These are phyloP conservation scores for Upupa epops DNA, from an alignment of 2,113 vertebrate genomes.

Conservation along the genomic window DNA sequence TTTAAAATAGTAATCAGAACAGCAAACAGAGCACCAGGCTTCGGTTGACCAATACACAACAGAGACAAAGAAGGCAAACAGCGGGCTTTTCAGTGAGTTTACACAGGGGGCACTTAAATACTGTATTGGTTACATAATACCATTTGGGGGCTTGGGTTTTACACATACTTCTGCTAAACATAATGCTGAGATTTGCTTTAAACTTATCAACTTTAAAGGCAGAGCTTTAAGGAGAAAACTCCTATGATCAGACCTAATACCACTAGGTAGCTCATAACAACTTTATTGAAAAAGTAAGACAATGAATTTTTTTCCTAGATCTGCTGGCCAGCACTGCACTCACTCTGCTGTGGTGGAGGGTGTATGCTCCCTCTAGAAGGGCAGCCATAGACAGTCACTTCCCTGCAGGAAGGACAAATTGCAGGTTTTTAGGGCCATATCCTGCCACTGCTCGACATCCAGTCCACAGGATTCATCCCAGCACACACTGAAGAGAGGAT, in stretches of 20 bases:
- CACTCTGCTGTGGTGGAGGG: fast-evolving
- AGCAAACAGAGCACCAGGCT: conserved; percentile 44
- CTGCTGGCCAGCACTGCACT: background rate
- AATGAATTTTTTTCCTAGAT: background rate
- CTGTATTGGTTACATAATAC: conserved; percentile 61
- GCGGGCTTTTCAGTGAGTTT: conserved; percentile 60
- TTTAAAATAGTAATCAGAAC: conserved; percentile 64
- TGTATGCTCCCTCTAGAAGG: background rate
- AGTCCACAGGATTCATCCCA: background rate
- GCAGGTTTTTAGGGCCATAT: background rate
- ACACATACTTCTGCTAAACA: conserved; percentile 55
- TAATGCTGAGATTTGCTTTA: conserved; percentile 43
- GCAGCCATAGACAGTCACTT: background rate
- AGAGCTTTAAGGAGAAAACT: conserved; percentile 23
- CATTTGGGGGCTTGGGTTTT: conserved; percentile 45
- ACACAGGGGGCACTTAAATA: conserved; percentile 63
- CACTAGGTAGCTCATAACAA: background rate
- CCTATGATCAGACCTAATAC: conserved; percentile 20
- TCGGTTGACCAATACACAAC: conserved; percentile 26
- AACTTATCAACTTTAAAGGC: conserved; percentile 44
- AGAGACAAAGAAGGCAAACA: conserved; percentile 64
- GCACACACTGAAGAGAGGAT: background rate
- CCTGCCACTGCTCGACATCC: background rate
- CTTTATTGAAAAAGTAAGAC: background rate
- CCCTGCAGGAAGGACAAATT: background rate